Evolutionary conservation across 2,888 invertebrate species (phyloP), one percentile per base, ranked within the genome.

Genomic region (Terebella lapidaria): DNA sequence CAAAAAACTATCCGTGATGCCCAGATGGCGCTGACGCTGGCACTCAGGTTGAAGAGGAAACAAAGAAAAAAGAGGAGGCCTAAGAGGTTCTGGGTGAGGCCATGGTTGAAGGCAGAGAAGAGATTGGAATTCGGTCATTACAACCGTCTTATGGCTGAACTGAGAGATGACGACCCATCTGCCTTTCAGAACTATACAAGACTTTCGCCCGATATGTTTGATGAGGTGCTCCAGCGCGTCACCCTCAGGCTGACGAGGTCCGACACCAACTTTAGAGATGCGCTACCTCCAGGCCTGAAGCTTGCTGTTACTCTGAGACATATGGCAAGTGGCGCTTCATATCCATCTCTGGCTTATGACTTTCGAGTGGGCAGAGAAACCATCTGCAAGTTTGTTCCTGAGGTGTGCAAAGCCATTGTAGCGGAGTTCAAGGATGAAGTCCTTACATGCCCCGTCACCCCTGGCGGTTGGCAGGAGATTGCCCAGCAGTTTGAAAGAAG

Each of bases 321-420:
- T 45, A 29, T 59, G 10, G 56, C 59, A 10, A 60, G 59, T 55
- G 26, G 46, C 42, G 62, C 56, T 25, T 15, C 42, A 10, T 67
- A 67, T 60, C 15, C 42, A n/a, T 29, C 51, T 35, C 59, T 70
- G 61, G 24, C 57, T 59, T 69, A 45, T 47, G 62, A 42, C 22
- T 68, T 57, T 61, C 58, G 67, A 35, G 68, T 66, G 3, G 61
- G 64, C 2, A 54, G 65, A 56, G 68, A 67, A 60, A 67, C 66
- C 53, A 55, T 60, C 4, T 59, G 58, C 29, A 27, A 65, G 20
- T 46, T 63, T 3, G 60, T 69, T 18, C 28, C 56, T 47, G 68
- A 67, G 56, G 68, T 65, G 24, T 68, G 67, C 53, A 49, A 61
- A 25, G 63, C 64, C 49, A 64, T 65, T 25, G 30, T 64, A 20